Evolutionary conservation across 2,113 vertebrate genomes (phyloP).

Genomic region (Pongo abelii): DNA sequence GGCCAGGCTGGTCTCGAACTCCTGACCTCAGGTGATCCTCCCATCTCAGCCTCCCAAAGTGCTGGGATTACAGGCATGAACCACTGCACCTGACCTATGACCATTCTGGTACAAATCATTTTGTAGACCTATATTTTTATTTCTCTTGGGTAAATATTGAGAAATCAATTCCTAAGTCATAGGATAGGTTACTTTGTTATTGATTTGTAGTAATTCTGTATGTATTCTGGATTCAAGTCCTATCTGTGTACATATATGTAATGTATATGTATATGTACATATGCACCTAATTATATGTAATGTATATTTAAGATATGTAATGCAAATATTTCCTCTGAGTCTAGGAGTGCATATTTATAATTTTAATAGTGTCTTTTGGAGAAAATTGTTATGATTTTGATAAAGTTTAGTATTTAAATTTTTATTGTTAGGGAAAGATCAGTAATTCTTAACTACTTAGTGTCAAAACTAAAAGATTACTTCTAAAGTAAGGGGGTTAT

Average conservation of each 20-base stretch:
- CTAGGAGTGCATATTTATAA: background rate
- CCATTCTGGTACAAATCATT: background rate
- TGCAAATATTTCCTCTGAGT: background rate
- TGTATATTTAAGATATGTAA: background rate
- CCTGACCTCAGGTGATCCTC: too few relatives aligned
- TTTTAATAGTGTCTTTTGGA: background rate
- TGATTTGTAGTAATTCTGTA: background rate
- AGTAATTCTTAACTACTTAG: slow-evolving; percentile 5
- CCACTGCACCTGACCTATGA: background rate
- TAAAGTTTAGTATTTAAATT: background rate
- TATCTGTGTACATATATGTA: background rate
- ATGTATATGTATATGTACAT: background rate
- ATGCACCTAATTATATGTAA: background rate
- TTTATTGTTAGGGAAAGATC: background rate
- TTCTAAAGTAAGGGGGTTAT: background rate
- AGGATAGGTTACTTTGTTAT: background rate
- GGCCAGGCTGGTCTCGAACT: too few relatives aligned
- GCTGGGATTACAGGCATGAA: too few relatives aligned
- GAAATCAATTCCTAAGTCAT: background rate
- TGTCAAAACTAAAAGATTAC: background rate
- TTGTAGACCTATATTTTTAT: background rate
- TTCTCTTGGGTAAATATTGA: background rate
- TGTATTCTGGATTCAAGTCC: background rate
- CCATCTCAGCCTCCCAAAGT: too few relatives aligned
- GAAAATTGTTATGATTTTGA: background rate